phyloP scores from a whole-genome alignment of 2,113 vertebrate genomes.

The Elaphurus davidianus region DNA sequence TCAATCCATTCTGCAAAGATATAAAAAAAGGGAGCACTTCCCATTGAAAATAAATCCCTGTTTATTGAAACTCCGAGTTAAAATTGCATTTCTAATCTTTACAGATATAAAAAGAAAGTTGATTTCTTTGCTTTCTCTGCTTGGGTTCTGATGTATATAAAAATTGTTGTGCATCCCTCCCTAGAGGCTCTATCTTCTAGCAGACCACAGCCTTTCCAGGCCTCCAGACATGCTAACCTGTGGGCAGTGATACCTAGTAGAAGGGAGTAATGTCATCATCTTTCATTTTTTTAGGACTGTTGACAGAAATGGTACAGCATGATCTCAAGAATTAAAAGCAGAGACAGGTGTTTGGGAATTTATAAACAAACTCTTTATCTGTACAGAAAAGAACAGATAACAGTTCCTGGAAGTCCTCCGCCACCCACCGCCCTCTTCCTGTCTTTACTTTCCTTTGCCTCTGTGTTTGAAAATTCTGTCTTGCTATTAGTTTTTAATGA shows the following conservation, averaged over 20 bases:
- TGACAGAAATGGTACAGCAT: background rate
- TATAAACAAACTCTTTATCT: background rate
- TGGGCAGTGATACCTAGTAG: too few relatives aligned
- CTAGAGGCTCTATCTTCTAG: background rate
- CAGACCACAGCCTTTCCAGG: background rate
- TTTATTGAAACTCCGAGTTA: background rate
- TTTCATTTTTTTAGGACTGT: background rate
- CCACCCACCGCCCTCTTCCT: background rate
- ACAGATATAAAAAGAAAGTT: background rate
- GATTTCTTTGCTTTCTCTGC: background rate
- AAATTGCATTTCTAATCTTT: background rate
- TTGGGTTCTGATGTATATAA: background rate
- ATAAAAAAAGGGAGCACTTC: background rate
- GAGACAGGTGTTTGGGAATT: background rate
- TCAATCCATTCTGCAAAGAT: background rate
- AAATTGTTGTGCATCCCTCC: background rate
- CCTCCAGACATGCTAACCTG: background rate
- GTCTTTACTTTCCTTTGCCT: background rate
- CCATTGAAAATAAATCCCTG: background rate
- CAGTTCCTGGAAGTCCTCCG: background rate
- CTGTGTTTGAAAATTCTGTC: background rate
- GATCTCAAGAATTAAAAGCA: background rate
- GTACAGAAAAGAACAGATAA: background rate
- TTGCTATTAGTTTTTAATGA: constrained; percentile 57
- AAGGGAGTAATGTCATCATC: background rate